Evolutionary conservation across 2,797 vertebrate genomes (phyloP).

Genomic region (Hipposideros larvatus): DNA sequence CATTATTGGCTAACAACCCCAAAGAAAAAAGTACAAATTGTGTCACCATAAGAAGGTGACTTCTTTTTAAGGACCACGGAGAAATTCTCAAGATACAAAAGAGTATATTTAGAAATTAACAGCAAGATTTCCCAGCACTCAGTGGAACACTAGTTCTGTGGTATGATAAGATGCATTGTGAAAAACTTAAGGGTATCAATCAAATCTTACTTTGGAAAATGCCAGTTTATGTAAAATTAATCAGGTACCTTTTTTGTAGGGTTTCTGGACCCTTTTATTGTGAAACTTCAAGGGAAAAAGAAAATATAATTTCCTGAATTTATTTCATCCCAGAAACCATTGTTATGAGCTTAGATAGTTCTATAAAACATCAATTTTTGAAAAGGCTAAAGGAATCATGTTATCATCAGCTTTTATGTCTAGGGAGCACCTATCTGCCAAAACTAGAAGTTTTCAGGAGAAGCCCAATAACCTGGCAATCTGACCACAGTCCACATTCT

Average conservation of each 20-base stretch:
- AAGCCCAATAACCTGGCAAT: neutral
- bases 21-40: neutral
- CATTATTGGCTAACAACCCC: neutral
- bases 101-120: neutral
- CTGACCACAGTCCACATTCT: neutral
- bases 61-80: neutral
- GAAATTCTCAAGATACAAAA: neutral
- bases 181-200: neutral
- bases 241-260: neutral
- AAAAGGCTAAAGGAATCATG: neutral
- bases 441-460: neutral
- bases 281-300: constrained; percentile 18
- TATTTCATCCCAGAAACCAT: constrained; percentile 25
- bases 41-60: constrained; percentile 1
- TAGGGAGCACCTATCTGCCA: neutral
- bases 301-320: constrained; percentile 39
- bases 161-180: neutral
- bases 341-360: neutral
- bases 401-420: constrained; percentile 9
- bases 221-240: neutral
- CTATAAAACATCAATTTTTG: neutral
- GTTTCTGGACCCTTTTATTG: neutral
- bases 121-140: neutral
- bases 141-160: neutral
- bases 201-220: neutral